Conservation (phyloP, 2,113 vertebrate genomes). For the Plotosus lineatus region DNA sequence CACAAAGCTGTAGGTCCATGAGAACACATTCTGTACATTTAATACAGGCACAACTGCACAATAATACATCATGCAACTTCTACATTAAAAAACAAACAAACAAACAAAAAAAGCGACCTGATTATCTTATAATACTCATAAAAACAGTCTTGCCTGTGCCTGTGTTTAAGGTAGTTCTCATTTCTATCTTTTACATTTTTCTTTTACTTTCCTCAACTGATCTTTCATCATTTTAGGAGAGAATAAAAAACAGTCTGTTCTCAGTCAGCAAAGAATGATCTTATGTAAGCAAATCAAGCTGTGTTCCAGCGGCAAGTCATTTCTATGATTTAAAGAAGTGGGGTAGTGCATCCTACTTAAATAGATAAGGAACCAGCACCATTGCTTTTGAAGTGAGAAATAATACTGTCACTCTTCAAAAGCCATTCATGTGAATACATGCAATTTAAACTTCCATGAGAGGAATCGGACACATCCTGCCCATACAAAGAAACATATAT, state of each 20-base stretch:
- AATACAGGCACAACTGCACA: slow-evolving; percentile 6
- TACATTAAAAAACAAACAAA: too few relatives aligned
- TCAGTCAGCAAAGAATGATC: slow-evolving; percentile 31
- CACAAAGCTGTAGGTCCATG: not conserved
- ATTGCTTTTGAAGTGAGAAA: slow-evolving; percentile 8
- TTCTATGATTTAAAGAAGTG: slow-evolving; percentile 33
- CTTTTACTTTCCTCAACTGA: slow-evolving; percentile 36
- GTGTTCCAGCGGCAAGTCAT: slow-evolving; percentile 33
- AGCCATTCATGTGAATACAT: not conserved
- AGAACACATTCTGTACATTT: slow-evolving; percentile 10
- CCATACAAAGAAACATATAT: not conserved
- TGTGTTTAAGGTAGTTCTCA: not conserved
- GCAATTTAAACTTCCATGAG: not conserved
- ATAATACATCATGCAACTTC: not conserved
- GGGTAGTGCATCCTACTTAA: slow-evolving; percentile 5
- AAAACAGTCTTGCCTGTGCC: not conserved
- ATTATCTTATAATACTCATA: slow-evolving; percentile 2
- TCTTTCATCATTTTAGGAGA: slow-evolving; percentile 47
- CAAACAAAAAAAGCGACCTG: slow-evolving; percentile 6
- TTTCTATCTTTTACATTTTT: not conserved
- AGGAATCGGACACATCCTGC: not conserved
- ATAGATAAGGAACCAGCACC: not conserved
- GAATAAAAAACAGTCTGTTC: slow-evolving; percentile 54
- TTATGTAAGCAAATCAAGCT: slow-evolving; percentile 42
- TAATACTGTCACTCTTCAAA: not conserved